Percentiles rank a stretch among this genome's conserved stretches.
These are phyloP conservation scores for Coelopa pilipes DNA, from an alignment of 2,888 invertebrate genomes.

Conservation along the genomic window DNA sequence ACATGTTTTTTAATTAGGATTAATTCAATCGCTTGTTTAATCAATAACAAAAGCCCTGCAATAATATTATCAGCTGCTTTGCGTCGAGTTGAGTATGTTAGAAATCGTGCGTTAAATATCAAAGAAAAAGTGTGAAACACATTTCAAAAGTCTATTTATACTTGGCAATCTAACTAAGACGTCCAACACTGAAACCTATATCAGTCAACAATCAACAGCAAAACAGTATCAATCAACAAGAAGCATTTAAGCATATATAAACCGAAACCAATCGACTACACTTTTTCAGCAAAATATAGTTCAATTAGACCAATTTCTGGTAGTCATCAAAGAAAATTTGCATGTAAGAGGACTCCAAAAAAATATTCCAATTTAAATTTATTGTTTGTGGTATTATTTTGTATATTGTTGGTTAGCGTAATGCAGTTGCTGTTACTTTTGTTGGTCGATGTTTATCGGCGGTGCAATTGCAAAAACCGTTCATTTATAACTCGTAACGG, in stretches of 20 bases:
- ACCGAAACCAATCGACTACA: background rate
- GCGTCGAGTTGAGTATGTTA: too few species aligned
- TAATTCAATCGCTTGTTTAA: slow-evolving; percentile 19
- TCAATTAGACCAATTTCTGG: slow-evolving; percentile 44
- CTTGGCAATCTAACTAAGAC: background rate
- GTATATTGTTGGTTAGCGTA: background rate
- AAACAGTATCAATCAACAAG: background rate
- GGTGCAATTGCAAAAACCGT: slow-evolving; percentile 30
- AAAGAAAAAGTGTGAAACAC: slow-evolving; percentile 21
- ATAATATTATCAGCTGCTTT: background rate
- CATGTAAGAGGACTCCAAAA: slow-evolving; percentile 35
- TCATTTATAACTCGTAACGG: slow-evolving; percentile 45
- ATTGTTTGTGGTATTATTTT: too few species aligned
- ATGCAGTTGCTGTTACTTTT: slow-evolving; percentile 5
- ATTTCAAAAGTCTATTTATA: slow-evolving; percentile 21
- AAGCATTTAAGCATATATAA: background rate
- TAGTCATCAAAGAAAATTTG: slow-evolving; percentile 40
- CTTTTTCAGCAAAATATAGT: slow-evolving; percentile 40
- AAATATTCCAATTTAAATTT: too few species aligned
- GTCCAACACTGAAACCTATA: background rate
- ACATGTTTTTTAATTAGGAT: slow-evolving; percentile 20
- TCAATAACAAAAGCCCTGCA: background rate
- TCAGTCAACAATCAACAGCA: background rate
- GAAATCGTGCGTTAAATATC: slow-evolving; percentile 10
- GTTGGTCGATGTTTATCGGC: slow-evolving; percentile 9